phyloP scores from a whole-genome alignment of 2,888 invertebrate species.

The Aromia moschata region DNA sequence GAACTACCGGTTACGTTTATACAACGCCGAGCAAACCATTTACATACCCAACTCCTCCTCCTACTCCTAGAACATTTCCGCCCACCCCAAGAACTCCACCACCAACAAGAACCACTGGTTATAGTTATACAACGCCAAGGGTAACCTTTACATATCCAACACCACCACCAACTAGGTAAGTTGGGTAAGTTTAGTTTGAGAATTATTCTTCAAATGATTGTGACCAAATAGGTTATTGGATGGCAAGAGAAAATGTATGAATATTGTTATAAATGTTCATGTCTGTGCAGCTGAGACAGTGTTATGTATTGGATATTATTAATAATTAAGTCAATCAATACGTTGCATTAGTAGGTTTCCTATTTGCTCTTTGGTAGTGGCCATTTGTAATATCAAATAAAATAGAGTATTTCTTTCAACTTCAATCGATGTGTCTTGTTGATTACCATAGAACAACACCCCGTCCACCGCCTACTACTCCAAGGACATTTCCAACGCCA shows the following conservation, averaged over 20 bases:
- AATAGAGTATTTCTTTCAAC: too few relatives aligned
- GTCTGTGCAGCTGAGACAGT: too few relatives aligned
- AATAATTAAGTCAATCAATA: neutral
- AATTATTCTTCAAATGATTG: too few relatives aligned
- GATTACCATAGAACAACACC: too few relatives aligned
- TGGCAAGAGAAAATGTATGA: too few relatives aligned
- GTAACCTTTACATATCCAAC: conserved; percentile 3
- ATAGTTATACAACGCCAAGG: neutral
- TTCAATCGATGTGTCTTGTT: too few relatives aligned
- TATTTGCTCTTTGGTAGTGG: neutral
- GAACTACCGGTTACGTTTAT: neutral
- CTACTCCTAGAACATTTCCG: neutral
- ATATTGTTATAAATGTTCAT: too few relatives aligned
- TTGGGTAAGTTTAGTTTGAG: neutral
- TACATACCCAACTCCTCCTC: neutral
- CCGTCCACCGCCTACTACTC: neutral
- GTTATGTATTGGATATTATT: too few relatives aligned
- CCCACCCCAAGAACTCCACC: conserved; percentile 5
- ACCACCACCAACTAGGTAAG: neutral
- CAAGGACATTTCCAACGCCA: neutral
- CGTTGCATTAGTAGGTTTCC: neutral
- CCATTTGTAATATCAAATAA: neutral
- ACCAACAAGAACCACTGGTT: neutral
- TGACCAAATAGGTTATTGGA: too few relatives aligned
- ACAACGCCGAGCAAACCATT: neutral